Evolutionary conservation across 1,140 invertebrate species (phyloP), one percentile per base, ranked within the genome.

Genomic region (Diachasmimorpha longicaudata): DNA sequence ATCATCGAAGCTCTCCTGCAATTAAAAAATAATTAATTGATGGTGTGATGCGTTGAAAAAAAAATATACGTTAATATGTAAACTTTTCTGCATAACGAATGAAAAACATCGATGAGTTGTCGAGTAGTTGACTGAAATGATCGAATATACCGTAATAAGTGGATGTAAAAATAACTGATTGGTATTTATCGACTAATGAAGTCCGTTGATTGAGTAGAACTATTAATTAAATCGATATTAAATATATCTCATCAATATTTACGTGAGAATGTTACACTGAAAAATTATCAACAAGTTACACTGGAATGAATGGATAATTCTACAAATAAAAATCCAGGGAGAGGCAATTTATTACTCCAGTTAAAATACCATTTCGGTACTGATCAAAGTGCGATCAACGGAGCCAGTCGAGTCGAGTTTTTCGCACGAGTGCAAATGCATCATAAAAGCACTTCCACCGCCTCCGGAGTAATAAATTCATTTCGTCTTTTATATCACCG

Each of bases 1-100:
- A 99, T 99, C 93, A 99, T 95, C 0, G 97, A 99, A 25, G 98
- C 97, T 79, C 97, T 92, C 82, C 98, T 96, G 90, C 8, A 90
- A 92, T 78, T 79, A 31, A 31, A 31, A 31, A 31, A 6, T 31
- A 31, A 31, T 31, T 31, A 31, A 31, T 31, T 31, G 31, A 2
- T 3, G 6, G 2, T 31, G 6, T 31, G 31, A n/a, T n/a, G n/a
- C n/a, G n/a, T n/a, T n/a, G n/a, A n/a, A n/a, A n/a, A n/a, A n/a
- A n/a, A n/a, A n/a, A n/a, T n/a, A n/a, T n/a, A n/a, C n/a, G n/a
- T n/a, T n/a, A n/a, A n/a, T n/a, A n/a, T n/a, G n/a, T n/a, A 31
- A 31, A 31, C 2, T 31, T 31, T 31, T 31, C 31, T 31, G 31
- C 6, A 31, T 31, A n/a, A n/a, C n/a, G 31, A 31, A 6, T 31